Conservation (phyloP, 1,140 invertebrate genomes). For the Drosophila albomicans region DNA sequence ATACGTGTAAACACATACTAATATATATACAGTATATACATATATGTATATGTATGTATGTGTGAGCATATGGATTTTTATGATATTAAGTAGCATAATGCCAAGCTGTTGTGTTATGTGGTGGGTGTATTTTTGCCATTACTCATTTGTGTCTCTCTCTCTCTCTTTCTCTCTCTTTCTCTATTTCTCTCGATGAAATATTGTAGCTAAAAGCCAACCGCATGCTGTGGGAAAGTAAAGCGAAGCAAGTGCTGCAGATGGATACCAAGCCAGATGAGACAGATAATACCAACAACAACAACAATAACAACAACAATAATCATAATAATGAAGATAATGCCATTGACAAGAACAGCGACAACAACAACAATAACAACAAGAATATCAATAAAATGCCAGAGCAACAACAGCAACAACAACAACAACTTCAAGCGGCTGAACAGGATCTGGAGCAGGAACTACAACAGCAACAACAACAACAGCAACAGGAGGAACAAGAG, state of each 20-base stretch:
- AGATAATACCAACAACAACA: constrained; percentile 46
- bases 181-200: constrained; percentile 7
- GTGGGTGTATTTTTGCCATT: constrained; percentile 18
- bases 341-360: constrained; percentile 44
- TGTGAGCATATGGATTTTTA: constrained; percentile 23
- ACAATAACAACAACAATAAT: constrained; percentile 48
- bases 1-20: background rate
- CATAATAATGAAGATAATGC: constrained; percentile 47
- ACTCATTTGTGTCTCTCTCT: constrained; percentile 18
- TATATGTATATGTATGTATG: background rate
- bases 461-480: constrained; percentile 11
- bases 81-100: constrained; percentile 26
- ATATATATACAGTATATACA: too few relatives aligned
- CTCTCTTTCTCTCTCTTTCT: too few relatives aligned
- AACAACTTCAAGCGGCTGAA: constrained; percentile 21
- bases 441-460: constrained; percentile 27
- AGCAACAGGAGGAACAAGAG: constrained; percentile 16
- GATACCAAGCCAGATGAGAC: constrained; percentile 64
- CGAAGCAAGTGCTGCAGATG: constrained; percentile 85
- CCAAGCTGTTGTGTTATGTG: background rate
- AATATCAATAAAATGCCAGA: constrained; percentile 67
- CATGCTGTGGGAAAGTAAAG: constrained; percentile 86
- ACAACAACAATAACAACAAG: constrained; percentile 51
- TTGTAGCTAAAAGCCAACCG: constrained; percentile 86
- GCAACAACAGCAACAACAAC: constrained; percentile 37